phyloP scores from a whole-genome alignment of 2,797 vertebrate species.

The Mus caroli region DNA sequence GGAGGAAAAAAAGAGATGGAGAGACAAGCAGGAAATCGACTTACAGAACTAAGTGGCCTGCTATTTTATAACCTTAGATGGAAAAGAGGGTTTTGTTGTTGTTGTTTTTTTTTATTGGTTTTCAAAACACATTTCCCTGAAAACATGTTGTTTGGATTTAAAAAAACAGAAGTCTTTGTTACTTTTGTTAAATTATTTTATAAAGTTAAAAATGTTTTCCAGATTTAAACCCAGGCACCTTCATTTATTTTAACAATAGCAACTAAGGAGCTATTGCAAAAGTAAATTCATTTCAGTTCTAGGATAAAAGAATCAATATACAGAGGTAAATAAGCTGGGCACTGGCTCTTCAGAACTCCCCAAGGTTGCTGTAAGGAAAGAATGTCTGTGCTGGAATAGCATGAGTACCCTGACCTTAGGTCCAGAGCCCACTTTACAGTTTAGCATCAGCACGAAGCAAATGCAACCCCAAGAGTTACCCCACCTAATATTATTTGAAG shows the following conservation, averaged over 20 bases:
- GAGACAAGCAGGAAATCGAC: background rate
- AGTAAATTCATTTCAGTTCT: conserved; percentile 84
- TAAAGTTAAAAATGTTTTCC: conserved; percentile 86
- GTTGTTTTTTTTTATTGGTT: conserved; percentile 57
- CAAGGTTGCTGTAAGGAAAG: background rate
- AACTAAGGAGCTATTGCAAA: conserved; percentile 83
- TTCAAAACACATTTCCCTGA: conserved; percentile 86
- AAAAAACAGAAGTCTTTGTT: conserved; percentile 86
- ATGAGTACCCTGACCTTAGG: background rate
- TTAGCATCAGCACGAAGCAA: background rate
- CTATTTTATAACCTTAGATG: conserved; percentile 84
- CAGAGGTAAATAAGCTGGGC: conserved; percentile 74
- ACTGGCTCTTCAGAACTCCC: conserved; percentile 47
- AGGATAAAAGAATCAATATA: conserved; percentile 78
- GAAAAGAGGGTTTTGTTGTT: background rate
- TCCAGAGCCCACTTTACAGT: background rate
- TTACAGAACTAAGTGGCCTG: conserved; percentile 80
- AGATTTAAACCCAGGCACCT: conserved; percentile 85
- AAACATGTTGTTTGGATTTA: conserved; percentile 88
- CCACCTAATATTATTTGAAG: background rate
- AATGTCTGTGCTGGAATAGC: background rate
- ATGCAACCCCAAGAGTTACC: background rate
- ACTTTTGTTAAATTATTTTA: conserved; percentile 87
- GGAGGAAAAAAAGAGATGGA: accelerated
- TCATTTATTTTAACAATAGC: conserved; percentile 84